These are phyloP conservation scores for Ptychobarbus kaznakovi DNA, from an alignment of 2,797 vertebrate species.

Conservation along the genomic window DNA sequence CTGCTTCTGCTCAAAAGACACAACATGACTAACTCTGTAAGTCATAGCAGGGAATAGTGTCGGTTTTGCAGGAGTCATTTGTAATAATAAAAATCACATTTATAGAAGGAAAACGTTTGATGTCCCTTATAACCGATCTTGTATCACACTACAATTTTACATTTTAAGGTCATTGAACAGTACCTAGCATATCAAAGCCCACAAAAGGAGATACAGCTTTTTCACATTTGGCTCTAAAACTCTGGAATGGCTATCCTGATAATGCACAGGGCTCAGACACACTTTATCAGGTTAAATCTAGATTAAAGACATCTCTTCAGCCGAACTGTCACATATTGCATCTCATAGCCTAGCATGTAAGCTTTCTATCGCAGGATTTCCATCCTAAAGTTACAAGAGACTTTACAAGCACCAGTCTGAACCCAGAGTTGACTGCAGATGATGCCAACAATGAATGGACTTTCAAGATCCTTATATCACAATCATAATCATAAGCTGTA, in stretches of 20 bases:
- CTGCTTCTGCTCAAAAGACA: conserved; percentile 23
- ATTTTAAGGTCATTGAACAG: not conserved
- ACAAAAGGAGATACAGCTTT: not conserved
- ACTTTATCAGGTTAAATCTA: not conserved
- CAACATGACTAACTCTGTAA: conserved; percentile 22
- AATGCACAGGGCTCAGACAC: not conserved
- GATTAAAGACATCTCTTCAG: conserved; percentile 1
- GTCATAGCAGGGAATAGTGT: not conserved
- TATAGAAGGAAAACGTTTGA: not conserved
- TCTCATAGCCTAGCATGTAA: conserved; percentile 1
- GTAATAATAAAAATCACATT: conserved; percentile 8
- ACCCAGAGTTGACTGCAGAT: not conserved
- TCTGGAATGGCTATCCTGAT: not conserved
- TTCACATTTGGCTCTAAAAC: conserved; percentile 5
- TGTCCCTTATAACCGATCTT: not conserved
- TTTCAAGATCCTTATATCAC: not conserved
- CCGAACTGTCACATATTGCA: not conserved
- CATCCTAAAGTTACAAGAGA: conserved; percentile 1
- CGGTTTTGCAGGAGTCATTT: not conserved
- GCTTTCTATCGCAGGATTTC: not conserved
- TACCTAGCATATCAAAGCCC: not conserved
- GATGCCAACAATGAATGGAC: not conserved
- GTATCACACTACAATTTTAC: not conserved
- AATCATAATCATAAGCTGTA: not conserved
- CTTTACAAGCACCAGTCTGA: not conserved